Conservation (phyloP, 2,113 vertebrate species). For the Chaetorhynchus papuensis region DNA sequence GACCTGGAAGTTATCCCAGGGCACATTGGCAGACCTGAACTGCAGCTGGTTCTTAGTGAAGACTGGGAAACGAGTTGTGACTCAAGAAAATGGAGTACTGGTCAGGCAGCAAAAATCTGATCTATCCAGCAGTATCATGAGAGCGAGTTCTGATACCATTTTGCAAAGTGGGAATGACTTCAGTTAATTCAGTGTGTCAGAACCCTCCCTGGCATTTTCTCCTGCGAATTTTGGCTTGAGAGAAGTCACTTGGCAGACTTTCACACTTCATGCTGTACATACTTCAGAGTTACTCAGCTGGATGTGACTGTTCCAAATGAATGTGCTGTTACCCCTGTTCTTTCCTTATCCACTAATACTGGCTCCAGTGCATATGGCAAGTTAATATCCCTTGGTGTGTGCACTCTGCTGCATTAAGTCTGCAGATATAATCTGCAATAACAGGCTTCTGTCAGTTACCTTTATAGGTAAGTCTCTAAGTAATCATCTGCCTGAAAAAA, state of each 20-base stretch:
- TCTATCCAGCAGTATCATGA: background rate
- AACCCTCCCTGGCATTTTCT: background rate
- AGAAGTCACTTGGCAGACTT: background rate
- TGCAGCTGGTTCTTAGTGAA: background rate
- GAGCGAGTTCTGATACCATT: background rate
- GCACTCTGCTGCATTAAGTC: background rate
- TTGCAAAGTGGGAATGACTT: background rate
- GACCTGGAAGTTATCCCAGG: background rate
- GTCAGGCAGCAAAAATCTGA: background rate
- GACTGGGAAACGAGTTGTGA: background rate
- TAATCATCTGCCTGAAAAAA: background rate
- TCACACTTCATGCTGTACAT: background rate
- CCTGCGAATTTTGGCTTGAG: background rate
- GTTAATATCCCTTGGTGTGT: background rate
- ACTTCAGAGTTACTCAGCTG: background rate
- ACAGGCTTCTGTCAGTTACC: background rate
- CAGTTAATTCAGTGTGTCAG: background rate
- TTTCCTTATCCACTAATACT: background rate
- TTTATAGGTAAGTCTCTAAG: background rate
- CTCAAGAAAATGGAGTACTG: background rate
- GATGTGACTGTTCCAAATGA: background rate
- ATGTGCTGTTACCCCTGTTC: background rate
- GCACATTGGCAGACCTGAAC: background rate
- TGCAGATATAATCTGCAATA: background rate
- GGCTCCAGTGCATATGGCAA: background rate